phyloP scores from a whole-genome alignment of 2,113 vertebrate genomes.

The Mixornis gularis region DNA sequence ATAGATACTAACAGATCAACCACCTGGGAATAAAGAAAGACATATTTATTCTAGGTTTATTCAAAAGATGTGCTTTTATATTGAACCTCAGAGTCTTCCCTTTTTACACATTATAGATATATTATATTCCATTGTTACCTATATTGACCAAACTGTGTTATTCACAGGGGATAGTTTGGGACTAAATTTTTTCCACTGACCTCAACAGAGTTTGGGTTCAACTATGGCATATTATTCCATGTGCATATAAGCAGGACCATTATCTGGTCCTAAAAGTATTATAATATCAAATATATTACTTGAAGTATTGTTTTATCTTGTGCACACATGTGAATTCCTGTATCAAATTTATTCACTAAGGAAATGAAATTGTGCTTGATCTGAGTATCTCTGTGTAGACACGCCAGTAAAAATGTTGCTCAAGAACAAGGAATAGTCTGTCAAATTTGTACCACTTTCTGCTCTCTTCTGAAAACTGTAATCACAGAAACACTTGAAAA shows the following conservation, averaged over 20 bases:
- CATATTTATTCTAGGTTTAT: background rate
- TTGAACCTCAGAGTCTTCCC: background rate
- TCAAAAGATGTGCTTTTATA: background rate
- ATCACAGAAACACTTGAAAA: background rate
- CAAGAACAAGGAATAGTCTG: background rate
- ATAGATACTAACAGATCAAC: conserved; percentile 89
- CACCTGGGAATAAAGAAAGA: conserved; percentile 71
- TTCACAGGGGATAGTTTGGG: background rate
- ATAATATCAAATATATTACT: background rate
- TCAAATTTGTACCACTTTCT: background rate
- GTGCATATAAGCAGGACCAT: background rate
- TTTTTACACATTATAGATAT: background rate
- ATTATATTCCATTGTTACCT: background rate
- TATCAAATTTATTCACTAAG: background rate
- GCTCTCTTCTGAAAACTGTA: background rate
- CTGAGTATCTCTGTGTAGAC: background rate
- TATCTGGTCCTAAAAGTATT: background rate
- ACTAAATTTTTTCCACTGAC: background rate
- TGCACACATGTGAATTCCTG: background rate
- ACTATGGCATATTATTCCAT: background rate
- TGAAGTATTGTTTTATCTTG: background rate
- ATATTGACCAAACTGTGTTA: fast-evolving
- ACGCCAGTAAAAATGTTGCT: background rate
- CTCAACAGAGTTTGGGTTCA: background rate
- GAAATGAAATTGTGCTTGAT: background rate